Base-by-base conservation (phyloP, 2,888 invertebrate genomes). In the Cheilosia pagana region DNA sequence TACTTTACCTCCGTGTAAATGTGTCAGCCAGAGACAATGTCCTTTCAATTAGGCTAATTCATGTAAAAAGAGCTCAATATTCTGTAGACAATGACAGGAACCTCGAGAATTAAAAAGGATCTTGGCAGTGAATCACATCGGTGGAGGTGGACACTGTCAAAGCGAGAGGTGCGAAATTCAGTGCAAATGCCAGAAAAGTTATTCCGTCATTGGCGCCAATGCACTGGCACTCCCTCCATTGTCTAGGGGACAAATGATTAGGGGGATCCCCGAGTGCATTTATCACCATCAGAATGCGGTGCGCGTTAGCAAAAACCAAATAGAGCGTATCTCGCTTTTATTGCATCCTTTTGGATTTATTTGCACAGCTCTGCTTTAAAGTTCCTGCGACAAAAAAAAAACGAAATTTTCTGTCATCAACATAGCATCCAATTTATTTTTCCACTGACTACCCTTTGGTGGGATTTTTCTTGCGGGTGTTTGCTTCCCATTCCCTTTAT, bases 21-120 rank as follows among this genome's bases (percentile, higher is more conserved):
- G 74, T 83, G 83, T 70, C 68, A 79, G 68, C 74, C 74, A 39
- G 52, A 59, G 68, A 78, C 79, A 83, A 70, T 79, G 79, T 74
- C 74, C 83, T 83, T 78, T 63, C 83, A 83, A 83, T 83, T 79
- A 83, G 63, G 63, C 74, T 70, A 74, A 83, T 83, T 83, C 79
- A 50, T 53, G 48, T 48, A 28, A 59, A 63, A 43, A 43, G 25
- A 57, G n/a, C 76, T 76, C 81, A 65, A 59, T 57, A n/a, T 10
- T 21, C 28, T 62, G 62, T n/a, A n/a, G n/a, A n/a, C n/a, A n/a
- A n/a, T n/a, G 25, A 25, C 23, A 19, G 45, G 62, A 45, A 23
- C 48, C 1, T 25, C n/a, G 39, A 41, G 31, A 28, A 45, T 55
- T 5, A 31, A 60, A 62, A 63, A 28, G 50, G 23, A n/a, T 59